Evolutionary conservation across 1,140 invertebrate genomes (phyloP).

Genomic region (Batillaria attramentaria): DNA sequence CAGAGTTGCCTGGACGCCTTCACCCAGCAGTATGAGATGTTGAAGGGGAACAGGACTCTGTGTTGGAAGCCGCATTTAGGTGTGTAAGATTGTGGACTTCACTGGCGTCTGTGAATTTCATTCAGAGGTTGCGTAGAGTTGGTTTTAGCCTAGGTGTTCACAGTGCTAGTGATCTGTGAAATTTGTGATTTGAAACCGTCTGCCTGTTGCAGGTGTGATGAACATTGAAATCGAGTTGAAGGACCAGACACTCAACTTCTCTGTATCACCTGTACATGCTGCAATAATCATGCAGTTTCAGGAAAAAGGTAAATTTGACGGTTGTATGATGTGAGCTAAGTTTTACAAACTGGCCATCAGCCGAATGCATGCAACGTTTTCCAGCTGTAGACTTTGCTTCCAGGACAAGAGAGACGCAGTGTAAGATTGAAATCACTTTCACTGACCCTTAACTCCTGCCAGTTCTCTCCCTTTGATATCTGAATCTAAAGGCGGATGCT

Average conservation of each 20-base stretch:
- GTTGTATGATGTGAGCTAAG: too few species aligned
- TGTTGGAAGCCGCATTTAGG: slow-evolving; percentile 96
- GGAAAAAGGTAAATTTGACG: slow-evolving; percentile 81
- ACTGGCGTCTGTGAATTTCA: neutral
- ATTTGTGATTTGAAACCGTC: neutral
- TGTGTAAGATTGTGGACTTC: slow-evolving; percentile 32
- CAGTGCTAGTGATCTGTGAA: too few species aligned
- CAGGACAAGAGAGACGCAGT: neutral
- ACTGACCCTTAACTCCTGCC: too few species aligned
- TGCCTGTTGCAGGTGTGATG: slow-evolving; percentile 77
- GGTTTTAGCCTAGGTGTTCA: too few species aligned
- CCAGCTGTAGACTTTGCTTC: neutral
- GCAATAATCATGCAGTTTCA: slow-evolving; percentile 96
- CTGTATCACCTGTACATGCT: slow-evolving; percentile 93
- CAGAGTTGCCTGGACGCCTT: slow-evolving; percentile 88
- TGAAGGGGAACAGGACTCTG: slow-evolving; percentile 95
- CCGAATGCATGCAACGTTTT: too few species aligned
- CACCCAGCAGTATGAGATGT: slow-evolving; percentile 91
- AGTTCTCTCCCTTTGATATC: too few species aligned
- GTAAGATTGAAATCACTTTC: too few species aligned
- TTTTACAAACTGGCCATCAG: too few species aligned
- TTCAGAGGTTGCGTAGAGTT: neutral
- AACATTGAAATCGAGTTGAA: slow-evolving; percentile 93
- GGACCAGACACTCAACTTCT: slow-evolving; percentile 83
- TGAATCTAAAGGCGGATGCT: too few species aligned